Evolutionary conservation across 2,888 invertebrate genomes (phyloP), one percentile per base, ranked within the genome.

Genomic region (Lochmaea crataegi): DNA sequence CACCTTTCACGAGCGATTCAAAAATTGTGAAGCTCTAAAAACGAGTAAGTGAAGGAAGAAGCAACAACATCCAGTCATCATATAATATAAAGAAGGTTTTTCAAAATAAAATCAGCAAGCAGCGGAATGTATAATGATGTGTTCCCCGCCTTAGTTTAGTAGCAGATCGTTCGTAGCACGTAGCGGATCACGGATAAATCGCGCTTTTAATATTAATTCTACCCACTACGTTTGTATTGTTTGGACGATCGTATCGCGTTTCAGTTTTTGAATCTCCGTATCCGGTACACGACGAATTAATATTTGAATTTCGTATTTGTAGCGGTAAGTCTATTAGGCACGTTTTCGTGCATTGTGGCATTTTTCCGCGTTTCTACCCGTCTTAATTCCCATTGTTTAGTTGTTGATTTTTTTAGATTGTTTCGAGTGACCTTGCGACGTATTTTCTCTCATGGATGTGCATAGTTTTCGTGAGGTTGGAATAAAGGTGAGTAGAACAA

Each of bases 371-470:
- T 42, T 66, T 57, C 57, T 66, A 65, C 53, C 22, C 56, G 65
- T 66, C 65, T 32, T 45, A 58, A 60, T 60, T 26, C 38, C 58
- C 9, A 32, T 22, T 61, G 41, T 68, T 61, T 61, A 18, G 61
- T 63, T 22, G 1, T 22, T 22, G n/a, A n/a, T 32, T 56, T 68
- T 68, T 68, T 57, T 57, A 57, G 56, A n/a, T 66, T 3, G 32
- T 68, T 41, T 32, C n/a, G 51, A n/a, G 18, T 68, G 60, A 51
- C 53, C 68, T 68, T 61, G 61, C 18, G 7, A 14, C 16, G 53
- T 61, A 42, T 58, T 51, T 26, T 32, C 53, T 71, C 42, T 71
- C 42, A 74, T 74, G 74, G 71, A 74, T 64, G 71, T 68, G 68
- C 63, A 41, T 45, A 57, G 51, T 53, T 60, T 65, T n/a, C 64